These are phyloP conservation scores for Sthenelais limicola DNA, from an alignment of 2,888 invertebrate genomes.

Conservation along the genomic window DNA sequence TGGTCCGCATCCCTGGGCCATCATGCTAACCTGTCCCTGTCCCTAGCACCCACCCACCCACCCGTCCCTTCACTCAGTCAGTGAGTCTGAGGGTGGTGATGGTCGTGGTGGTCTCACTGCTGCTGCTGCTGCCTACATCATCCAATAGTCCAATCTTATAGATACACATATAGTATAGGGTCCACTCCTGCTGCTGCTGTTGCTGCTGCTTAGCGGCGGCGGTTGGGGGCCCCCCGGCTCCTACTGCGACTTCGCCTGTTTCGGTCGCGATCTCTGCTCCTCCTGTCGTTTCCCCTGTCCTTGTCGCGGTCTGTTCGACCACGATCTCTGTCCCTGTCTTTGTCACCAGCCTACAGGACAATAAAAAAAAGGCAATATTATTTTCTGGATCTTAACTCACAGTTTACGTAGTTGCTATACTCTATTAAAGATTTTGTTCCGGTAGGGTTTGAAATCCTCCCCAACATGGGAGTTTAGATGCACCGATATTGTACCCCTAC, in stretches of 20 bases:
- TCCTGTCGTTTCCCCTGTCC: neutral
- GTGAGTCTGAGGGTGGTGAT: too few relatives aligned
- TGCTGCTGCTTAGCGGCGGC: neutral
- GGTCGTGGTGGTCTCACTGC: too few relatives aligned
- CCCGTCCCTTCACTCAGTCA: too few relatives aligned
- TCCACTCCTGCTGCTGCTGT: neutral
- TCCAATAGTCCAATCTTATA: too few relatives aligned
- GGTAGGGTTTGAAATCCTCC: too few relatives aligned
- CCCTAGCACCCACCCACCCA: too few relatives aligned
- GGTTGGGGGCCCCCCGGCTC: neutral
- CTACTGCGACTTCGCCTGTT: slow-evolving; percentile 18
- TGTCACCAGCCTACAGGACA: neutral
- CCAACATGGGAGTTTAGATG: neutral
- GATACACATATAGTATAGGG: too few relatives aligned
- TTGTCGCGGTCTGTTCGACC: slow-evolving; percentile 23
- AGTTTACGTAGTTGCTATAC: neutral
- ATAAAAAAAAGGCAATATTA: neutral
- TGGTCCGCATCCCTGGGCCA: too few relatives aligned
- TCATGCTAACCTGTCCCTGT: too few relatives aligned
- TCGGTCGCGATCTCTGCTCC: neutral
- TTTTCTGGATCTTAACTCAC: neutral
- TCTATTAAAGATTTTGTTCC: too few relatives aligned
- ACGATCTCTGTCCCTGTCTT: neutral
- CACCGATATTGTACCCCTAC: neutral
- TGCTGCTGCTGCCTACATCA: too few relatives aligned